Evolutionary conservation across 2,888 invertebrate species (phyloP).

Genomic region (Metellina segmentata): DNA sequence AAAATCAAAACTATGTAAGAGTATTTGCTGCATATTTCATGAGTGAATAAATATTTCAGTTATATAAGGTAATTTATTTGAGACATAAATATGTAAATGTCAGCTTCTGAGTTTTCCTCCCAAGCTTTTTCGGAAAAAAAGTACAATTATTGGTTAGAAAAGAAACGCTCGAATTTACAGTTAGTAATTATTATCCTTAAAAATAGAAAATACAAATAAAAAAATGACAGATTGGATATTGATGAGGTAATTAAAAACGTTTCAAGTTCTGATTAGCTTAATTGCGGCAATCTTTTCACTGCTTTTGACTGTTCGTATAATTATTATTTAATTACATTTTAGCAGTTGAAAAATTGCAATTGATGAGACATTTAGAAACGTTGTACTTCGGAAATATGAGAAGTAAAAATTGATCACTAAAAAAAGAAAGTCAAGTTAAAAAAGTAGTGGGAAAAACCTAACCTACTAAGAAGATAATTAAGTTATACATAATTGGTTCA

Average conservation of each 20-base stretch:
- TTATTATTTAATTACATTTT: constrained; percentile 22
- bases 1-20: too few species aligned
- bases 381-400: constrained; percentile 4
- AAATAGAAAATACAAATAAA: background rate
- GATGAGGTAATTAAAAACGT: constrained; percentile 52
- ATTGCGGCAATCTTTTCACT: constrained; percentile 5
- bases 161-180: background rate
- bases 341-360: too few species aligned
- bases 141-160: too few species aligned
- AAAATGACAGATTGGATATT: constrained; percentile 47
- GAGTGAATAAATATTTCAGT: too few species aligned
- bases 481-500: too few species aligned
- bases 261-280: constrained; percentile 46
- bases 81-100: too few species aligned
- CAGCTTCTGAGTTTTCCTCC: too few species aligned
- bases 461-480: too few species aligned
- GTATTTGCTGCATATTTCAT: too few species aligned
- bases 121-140: too few species aligned
- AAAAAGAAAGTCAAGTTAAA: background rate
- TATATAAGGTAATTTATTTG: too few species aligned
- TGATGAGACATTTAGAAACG: background rate
- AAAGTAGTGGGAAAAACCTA: too few species aligned
- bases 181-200: constrained; percentile 19
- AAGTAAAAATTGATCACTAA: background rate
- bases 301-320: background rate